Conservation (phyloP, 2,888 invertebrate species). For the Noctua fimbriata region DNA sequence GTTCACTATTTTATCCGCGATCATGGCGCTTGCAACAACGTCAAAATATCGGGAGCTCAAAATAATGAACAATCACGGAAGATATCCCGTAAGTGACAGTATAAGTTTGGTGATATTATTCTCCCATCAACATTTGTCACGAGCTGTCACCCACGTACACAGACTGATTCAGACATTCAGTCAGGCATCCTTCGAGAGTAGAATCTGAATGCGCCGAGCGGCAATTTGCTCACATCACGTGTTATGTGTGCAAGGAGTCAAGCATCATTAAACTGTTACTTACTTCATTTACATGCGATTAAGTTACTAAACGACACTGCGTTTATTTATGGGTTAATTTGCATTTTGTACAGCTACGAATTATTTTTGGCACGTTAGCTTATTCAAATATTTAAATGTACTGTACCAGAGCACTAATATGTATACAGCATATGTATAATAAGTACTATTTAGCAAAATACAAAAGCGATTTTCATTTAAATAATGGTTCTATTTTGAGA, state of each 20-base stretch:
- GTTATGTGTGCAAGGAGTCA: conserved; percentile 21
- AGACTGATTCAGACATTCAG: background rate
- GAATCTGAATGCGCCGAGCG: conserved; percentile 14
- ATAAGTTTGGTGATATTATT: no score
- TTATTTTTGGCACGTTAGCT: background rate
- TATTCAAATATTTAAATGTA: background rate
- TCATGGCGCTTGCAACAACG: no score
- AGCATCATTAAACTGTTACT: conserved; percentile 33
- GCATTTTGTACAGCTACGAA: conserved; percentile 4
- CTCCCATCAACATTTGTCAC: background rate
- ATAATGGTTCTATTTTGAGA: background rate
- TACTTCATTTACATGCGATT: conserved; percentile 33
- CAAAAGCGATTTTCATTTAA: background rate
- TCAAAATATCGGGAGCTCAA: no score
- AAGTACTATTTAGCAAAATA: background rate
- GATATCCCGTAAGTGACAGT: no score
- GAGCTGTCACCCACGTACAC: background rate
- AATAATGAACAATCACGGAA: no score
- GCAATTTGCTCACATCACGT: conserved; percentile 32
- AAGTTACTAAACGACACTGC: conserved; percentile 5
- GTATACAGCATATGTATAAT: background rate
- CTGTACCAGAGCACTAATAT: background rate
- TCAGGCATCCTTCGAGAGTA: conserved; percentile 10
- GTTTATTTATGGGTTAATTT: background rate
- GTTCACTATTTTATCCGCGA: no score